phyloP scores from a whole-genome alignment of 2,113 vertebrate genomes.

The Vimba vimba region DNA sequence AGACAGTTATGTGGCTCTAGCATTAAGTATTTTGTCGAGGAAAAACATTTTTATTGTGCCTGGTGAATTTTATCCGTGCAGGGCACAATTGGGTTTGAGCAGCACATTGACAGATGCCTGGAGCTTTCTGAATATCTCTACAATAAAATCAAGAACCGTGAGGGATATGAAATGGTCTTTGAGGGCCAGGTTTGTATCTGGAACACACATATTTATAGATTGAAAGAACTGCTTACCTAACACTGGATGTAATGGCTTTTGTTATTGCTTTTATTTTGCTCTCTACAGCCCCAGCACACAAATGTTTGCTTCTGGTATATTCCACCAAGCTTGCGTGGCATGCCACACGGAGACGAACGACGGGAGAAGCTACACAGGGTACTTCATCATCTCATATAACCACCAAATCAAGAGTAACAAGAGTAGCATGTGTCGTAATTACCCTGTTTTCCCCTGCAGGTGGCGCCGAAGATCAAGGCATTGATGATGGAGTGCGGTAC shows the following conservation, averaged over 20 bases:
- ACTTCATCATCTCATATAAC: conserved; percentile 28
- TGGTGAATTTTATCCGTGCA: conserved; percentile 63
- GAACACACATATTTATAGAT: background rate
- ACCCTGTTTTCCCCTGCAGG: conserved; percentile 71
- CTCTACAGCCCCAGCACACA: conserved; percentile 91
- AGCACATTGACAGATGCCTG: conserved; percentile 96
- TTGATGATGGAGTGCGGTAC: conserved; percentile 98
- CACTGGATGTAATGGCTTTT: background rate
- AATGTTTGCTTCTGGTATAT: conserved; percentile 99
- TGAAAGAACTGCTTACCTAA: background rate
- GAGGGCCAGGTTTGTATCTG: conserved; percentile 84
- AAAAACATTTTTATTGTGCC: background rate
- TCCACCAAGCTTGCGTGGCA: conserved; percentile 89
- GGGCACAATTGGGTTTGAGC: conserved; percentile 97
- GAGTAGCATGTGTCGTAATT: background rate
- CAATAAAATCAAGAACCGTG: conserved; percentile 94
- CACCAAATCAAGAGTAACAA: background rate
- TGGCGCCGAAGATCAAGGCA: conserved; percentile 97
- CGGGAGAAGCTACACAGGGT: conserved; percentile 91
- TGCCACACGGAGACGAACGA: conserved; percentile 85
- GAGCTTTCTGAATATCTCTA: conserved; percentile 96
- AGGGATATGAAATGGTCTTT: conserved; percentile 97
- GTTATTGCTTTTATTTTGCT: background rate
- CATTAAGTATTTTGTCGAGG: background rate
- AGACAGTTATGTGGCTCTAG: background rate